Percentiles rank a stretch among this genome's conserved stretches.
phyloP scores from a whole-genome alignment of 2,888 invertebrate species.

The Drosophila lacicola region DNA sequence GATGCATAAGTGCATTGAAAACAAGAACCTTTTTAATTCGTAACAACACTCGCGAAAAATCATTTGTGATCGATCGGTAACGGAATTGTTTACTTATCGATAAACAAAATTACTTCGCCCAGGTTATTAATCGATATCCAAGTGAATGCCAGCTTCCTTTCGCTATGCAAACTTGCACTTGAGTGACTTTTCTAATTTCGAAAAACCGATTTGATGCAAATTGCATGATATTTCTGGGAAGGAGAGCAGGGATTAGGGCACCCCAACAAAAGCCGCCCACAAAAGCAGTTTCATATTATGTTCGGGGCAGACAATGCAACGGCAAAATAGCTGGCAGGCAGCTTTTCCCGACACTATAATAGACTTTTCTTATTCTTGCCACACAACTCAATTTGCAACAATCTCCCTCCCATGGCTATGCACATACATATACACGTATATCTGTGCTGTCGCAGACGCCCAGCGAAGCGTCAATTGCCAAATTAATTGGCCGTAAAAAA shows the following conservation, averaged over 20 bases:
- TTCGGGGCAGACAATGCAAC: constrained; percentile 67
- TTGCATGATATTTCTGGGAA: constrained; percentile 46
- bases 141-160: too few species aligned
- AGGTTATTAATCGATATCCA: too few species aligned
- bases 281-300: constrained; percentile 54
- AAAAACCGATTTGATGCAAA: constrained; percentile 69
- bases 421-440: constrained; percentile 23
- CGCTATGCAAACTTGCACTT: constrained; percentile 36
- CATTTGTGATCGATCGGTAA: neutral
- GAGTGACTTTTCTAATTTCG: constrained; percentile 72
- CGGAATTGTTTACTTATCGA: neutral
- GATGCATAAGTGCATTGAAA: constrained; percentile 63
- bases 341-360: constrained; percentile 68
- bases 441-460: constrained; percentile 67
- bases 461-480: constrained; percentile 81
- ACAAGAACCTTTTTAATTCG: neutral
- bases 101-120: too few species aligned
- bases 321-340: constrained; percentile 71
- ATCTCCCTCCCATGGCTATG: constrained; percentile 15
- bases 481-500: constrained; percentile 85
- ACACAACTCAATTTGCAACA: constrained; percentile 78
- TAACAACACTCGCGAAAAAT: too few species aligned
- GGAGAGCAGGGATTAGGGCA: constrained; percentile 18
- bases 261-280: constrained; percentile 67
- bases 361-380: constrained; percentile 77